phyloP scores from a whole-genome alignment of 1,140 invertebrate species.

The Sitophilus oryzae region DNA sequence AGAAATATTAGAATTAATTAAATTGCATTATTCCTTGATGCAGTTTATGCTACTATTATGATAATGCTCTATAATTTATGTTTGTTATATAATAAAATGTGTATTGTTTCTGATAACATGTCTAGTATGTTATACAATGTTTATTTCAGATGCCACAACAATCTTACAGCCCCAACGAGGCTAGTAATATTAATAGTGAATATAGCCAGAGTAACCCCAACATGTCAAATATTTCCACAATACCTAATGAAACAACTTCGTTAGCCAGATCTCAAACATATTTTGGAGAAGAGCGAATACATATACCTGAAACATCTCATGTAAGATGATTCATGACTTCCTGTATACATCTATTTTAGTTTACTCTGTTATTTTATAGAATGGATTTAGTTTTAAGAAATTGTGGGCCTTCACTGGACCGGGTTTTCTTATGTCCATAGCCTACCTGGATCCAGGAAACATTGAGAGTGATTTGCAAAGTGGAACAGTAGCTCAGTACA shows the following conservation, averaged over 20 bases:
- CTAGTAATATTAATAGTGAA: conserved; percentile 3
- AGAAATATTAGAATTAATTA: no score
- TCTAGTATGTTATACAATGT: no score
- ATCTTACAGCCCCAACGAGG: conserved; percentile 14
- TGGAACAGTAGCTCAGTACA: conserved; percentile 73
- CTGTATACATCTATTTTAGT: conserved; percentile 7
- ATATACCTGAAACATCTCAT: conserved; percentile 50
- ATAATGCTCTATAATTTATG: no score
- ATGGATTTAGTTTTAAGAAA: conserved; percentile 76
- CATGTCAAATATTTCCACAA: conserved; percentile 3
- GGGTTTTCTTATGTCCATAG: conserved; percentile 91
- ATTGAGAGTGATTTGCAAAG: conserved; percentile 89
- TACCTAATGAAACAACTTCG: conserved; percentile 36
- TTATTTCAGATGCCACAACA: conserved; percentile 26
- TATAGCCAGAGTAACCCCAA: conserved; percentile 6
- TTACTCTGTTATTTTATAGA: conserved; percentile 43
- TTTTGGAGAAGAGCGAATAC: conserved; percentile 58
- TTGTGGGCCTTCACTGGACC: conserved; percentile 93
- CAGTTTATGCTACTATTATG: no score
- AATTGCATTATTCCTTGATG: no score
- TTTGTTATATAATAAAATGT: no score
- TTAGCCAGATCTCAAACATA: conserved; percentile 47
- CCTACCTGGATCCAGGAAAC: conserved; percentile 90
- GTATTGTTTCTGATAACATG: no score
- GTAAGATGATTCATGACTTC: conserved; percentile 17